Evolutionary conservation across 2,797 vertebrate genomes (phyloP), one percentile per base, ranked within the genome.

Genomic region (Ceyx erithaca): DNA sequence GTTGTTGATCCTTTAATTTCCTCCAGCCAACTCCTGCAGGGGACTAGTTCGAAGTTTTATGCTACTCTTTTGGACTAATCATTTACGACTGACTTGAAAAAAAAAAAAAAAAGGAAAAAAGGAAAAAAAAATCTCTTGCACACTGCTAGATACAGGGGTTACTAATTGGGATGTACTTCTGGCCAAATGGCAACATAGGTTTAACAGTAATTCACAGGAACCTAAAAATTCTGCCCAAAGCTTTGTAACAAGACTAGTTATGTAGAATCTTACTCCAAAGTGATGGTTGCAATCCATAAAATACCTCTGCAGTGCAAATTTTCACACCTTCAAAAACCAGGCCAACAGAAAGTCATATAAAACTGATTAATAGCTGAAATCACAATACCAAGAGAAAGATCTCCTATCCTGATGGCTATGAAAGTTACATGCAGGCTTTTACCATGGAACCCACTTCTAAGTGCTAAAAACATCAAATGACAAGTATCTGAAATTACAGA

Each of bases 1-100:
- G 93, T 95, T 94, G 96, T 92, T 97, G 97, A 98, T 98, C 98
- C 97, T 97, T 97, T 98, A 96, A 98, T 98, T 98, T 98, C 98
- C 98, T 98, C 97, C 97, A 93, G 97, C 95, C 78, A 89, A 85
- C 96, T 97, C 97, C 97, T 97, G 96, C 96, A 90, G 89, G 94
- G 96, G 96, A 94, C 94, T 46, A 62, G 49, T 78, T 93, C 94
- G 94, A 87, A 78, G 94, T 94, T 96, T 95, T 95, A 96, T 62
- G 79, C 96, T 92, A 71, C 95, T 94, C 93, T 93, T 95, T 95
- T 81, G 93, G 95, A 93, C 96, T 97, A 97, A 97, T 97, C 96
- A 93, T 96, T 97, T 96, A 96, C 93, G 63, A 96, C 93, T 82
- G 91, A 89, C 85, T 92, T 75, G 18, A 76, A 54, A 81, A 91